Evolutionary conservation across 2,797 vertebrate species (phyloP), one percentile per base, ranked within the genome.

Genomic region (Telmatherina bonti): DNA sequence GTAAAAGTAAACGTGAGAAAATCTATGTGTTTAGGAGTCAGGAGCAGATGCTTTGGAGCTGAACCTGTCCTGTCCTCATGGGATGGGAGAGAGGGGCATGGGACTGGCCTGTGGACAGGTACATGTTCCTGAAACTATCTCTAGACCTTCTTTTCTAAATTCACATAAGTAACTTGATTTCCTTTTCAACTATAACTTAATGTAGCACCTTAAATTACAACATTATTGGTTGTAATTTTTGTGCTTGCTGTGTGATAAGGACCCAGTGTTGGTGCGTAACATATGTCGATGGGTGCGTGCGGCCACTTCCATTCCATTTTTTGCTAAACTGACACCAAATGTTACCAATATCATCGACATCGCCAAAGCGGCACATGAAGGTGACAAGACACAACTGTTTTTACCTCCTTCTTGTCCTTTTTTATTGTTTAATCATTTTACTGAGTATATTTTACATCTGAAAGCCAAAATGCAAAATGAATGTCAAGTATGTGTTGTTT

Each of bases 211-310:
- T 13, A 7, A 45, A n/a, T n/a, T n/a, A n/a, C n/a, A n/a, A n/a
- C n/a, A n/a, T n/a, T n/a, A n/a, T n/a, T 1, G 43, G 53, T 43
- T 31, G 15, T 56, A 12, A 36, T 51, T 70, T 13, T 13, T 69
- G 7, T 57, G 29, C 81, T 29, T 77, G 13, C 74, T 49, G 33
- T 56, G n/a, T 61, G 31, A 89, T 92, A 88, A 99, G 97, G 96
- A 98, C 93, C 95, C 97, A 79, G 96, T 97, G 85, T 90, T 99
- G 91, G 97, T 99, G 71, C 93, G 95, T 73, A 99, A 99, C 96
- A 99, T 99, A 94, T 99, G 97, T 81, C 96, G 95, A 70, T 99
- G 97, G 97, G 95, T 99, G 73, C 95, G 96, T 68, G 95, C 95
- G 88, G 95, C 97, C 90, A 88, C 95, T 90, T 92, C 53, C 82